These are phyloP conservation scores for Merops nubicus DNA, from an alignment of 2,113 vertebrate species.

Conservation along the genomic window DNA sequence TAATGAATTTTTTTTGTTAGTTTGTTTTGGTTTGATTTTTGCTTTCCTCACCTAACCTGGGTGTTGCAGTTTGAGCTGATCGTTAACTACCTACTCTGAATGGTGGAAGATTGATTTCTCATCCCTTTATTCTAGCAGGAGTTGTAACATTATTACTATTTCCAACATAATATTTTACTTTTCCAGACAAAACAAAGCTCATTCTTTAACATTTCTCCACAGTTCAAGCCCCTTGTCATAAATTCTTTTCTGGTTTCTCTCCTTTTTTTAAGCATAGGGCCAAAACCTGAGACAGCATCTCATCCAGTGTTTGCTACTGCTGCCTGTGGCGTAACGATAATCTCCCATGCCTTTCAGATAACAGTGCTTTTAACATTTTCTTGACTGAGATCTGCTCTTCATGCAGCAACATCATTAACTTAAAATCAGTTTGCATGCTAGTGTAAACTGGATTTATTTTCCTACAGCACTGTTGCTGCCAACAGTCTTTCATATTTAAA, in stretches of 20 bases:
- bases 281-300: background rate
- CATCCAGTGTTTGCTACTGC: background rate
- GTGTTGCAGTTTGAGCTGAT: background rate
- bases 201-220: background rate
- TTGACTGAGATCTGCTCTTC: background rate
- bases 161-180: background rate
- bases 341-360: background rate
- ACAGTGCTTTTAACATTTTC: background rate
- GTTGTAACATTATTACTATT: background rate
- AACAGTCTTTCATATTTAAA: background rate
- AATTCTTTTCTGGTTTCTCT: background rate
- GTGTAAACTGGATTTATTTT: background rate
- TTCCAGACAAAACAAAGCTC: background rate
- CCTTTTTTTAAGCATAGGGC: background rate
- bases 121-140: background rate
- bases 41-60: background rate
- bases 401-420: background rate
- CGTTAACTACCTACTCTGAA: background rate
- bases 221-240: background rate
- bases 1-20: background rate
- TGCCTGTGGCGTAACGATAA: background rate
- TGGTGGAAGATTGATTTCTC: background rate
- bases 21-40: background rate
- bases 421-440: background rate
- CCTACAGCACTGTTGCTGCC: background rate